A percentile compares a stretch with the other conserved stretches of the same genome.
Conservation (phyloP, 1,140 invertebrate species). For the Pseudomyrmex dendroicus region DNA sequence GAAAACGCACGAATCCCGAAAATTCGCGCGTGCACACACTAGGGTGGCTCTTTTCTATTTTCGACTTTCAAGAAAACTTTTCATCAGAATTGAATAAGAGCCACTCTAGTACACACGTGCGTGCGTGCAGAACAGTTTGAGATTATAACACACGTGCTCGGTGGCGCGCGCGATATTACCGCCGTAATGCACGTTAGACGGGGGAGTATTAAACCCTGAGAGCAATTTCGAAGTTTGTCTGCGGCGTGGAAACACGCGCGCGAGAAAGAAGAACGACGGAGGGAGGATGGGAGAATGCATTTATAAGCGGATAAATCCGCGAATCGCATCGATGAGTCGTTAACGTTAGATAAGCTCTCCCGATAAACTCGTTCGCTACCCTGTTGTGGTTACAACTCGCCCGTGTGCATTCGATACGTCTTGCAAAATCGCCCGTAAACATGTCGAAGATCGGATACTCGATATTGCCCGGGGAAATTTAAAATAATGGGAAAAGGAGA, state of each 20-base stretch:
- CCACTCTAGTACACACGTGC: too few species aligned
- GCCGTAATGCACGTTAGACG: neutral
- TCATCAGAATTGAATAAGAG: too few species aligned
- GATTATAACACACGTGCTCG: neutral
- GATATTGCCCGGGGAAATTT: neutral
- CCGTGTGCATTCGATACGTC: too few species aligned
- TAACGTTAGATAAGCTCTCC: neutral
- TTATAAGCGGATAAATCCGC: constrained; percentile 10
- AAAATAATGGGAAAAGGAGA: neutral
- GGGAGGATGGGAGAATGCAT: neutral
- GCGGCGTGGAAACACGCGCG: neutral
- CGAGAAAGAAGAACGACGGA: too few species aligned
- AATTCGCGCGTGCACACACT: too few species aligned
- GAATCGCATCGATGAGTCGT: neutral
- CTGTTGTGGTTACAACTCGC: neutral
- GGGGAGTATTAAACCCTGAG: neutral
- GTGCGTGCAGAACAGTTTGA: neutral
- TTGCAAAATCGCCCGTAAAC: too few species aligned
- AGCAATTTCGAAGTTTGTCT: constrained; percentile 3
- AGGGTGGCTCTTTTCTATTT: too few species aligned
- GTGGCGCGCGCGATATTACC: neutral
- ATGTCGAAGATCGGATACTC: too few species aligned
- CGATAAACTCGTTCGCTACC: neutral
- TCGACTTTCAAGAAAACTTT: too few species aligned
- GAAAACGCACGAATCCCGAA: too few species aligned